phyloP scores from a whole-genome alignment of 1,140 invertebrate genomes.

The Linepithema humile region DNA sequence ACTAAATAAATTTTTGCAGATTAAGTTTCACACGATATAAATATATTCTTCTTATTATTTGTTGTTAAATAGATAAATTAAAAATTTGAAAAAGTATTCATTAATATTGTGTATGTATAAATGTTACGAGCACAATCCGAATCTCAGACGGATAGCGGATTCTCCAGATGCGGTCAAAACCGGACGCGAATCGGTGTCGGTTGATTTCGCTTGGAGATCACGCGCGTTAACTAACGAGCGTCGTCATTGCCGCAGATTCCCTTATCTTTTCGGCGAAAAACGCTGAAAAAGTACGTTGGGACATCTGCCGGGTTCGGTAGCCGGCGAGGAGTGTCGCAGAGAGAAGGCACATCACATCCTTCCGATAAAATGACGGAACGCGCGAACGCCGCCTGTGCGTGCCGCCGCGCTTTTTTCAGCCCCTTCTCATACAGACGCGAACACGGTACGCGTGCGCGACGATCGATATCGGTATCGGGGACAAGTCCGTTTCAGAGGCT shows the following conservation, averaged over 20 bases:
- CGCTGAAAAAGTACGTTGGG: slow-evolving; percentile 58
- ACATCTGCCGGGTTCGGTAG: slow-evolving; percentile 64
- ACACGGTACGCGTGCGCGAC: slow-evolving; percentile 58
- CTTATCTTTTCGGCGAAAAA: slow-evolving; percentile 37
- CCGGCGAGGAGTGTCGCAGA: slow-evolving; percentile 17
- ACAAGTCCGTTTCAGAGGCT: slow-evolving; percentile 57
- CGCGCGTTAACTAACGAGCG: slow-evolving; percentile 22
- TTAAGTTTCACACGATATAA: not conserved
- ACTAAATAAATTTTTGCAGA: not conserved
- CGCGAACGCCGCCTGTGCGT: not conserved
- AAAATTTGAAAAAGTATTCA: not conserved
- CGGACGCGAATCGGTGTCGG: not conserved
- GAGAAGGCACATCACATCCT: slow-evolving; percentile 52
- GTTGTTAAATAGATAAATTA: not conserved
- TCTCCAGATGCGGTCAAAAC: no score
- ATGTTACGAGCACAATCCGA: not conserved
- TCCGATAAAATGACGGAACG: slow-evolving; percentile 61
- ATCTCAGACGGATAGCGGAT: not conserved
- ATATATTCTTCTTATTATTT: no score
- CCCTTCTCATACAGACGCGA: slow-evolving; percentile 38
- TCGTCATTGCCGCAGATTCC: slow-evolving; percentile 23
- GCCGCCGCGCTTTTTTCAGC: slow-evolving; percentile 44
- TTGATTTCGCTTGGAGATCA: not conserved
- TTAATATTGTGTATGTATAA: not conserved
- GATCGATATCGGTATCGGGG: slow-evolving; percentile 58